phyloP scores from a whole-genome alignment of 2,113 vertebrate genomes.

The Coreoperca whiteheadi region DNA sequence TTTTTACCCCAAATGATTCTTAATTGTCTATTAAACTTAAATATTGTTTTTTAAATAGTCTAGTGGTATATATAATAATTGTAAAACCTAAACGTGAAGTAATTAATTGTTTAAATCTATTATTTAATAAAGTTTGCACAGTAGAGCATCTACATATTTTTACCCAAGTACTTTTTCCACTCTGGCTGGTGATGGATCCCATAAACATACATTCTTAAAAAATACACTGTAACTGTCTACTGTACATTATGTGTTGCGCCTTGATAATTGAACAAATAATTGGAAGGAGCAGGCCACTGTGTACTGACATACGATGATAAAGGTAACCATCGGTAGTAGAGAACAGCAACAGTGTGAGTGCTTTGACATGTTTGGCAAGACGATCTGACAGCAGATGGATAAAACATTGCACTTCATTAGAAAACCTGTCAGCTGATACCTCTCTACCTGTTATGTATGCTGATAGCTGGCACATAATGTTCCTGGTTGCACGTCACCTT shows the following conservation, averaged over 20 bases:
- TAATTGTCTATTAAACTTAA: not conserved
- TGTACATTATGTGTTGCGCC: conserved; percentile 21
- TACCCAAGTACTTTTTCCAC: not conserved
- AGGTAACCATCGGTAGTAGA: conserved; percentile 49
- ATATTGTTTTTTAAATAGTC: not conserved
- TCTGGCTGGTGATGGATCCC: not conserved
- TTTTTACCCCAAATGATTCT: not conserved
- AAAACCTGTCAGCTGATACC: conserved; percentile 59
- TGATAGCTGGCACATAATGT: conserved; percentile 70
- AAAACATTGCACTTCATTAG: conserved; percentile 67
- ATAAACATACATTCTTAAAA: not conserved
- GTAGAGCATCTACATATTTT: too few species aligned
- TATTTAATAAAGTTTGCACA: not conserved
- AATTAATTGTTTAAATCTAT: not conserved
- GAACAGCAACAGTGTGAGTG: conserved; percentile 21
- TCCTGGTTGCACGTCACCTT: conserved; percentile 65
- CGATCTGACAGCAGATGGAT: conserved; percentile 69
- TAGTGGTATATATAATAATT: not conserved
- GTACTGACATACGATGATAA: conserved; percentile 42
- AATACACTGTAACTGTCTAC: not conserved
- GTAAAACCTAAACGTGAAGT: not conserved
- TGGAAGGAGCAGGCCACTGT: conserved; percentile 22
- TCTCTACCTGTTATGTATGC: conserved; percentile 66
- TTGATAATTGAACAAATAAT: conserved; percentile 51
- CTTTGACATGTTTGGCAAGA: conserved; percentile 62